Conservation (phyloP, 2,797 vertebrate species). For the Telmatherina bonti region DNA sequence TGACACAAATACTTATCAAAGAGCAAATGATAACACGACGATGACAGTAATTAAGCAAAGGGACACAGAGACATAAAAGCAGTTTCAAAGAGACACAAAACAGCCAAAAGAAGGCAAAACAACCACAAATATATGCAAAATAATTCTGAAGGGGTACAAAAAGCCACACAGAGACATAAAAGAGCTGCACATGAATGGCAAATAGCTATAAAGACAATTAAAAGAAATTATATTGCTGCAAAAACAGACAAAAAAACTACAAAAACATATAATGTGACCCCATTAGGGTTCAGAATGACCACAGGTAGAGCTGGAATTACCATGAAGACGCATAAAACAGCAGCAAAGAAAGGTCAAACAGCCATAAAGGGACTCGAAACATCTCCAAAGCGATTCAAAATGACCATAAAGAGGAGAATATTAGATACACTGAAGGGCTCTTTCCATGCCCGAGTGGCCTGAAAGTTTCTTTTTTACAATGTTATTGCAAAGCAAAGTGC, state of each 20-base stretch:
- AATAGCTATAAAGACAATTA: not conserved
- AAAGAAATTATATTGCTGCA: not conserved
- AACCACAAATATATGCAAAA: slow-evolving; percentile 1
- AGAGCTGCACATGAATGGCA: not conserved
- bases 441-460: not conserved
- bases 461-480: too few relatives aligned
- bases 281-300: not conserved
- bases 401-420: not conserved
- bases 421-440: not conserved
- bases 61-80: not conserved
- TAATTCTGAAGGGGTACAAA: not conserved
- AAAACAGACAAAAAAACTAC: not conserved
- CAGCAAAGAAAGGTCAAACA: not conserved
- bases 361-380: not conserved
- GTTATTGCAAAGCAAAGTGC: too few relatives aligned
- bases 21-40: not conserved
- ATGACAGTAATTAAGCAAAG: not conserved
- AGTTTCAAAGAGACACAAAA: not conserved
- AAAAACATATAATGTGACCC: not conserved
- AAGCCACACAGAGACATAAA: not conserved
- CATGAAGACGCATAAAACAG: not conserved
- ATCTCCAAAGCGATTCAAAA: not conserved
- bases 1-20: not conserved
- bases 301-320: not conserved
- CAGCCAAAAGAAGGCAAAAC: not conserved